Base-by-base conservation (phyloP, 2,113 vertebrate species). In the Crypturellus undulatus region DNA sequence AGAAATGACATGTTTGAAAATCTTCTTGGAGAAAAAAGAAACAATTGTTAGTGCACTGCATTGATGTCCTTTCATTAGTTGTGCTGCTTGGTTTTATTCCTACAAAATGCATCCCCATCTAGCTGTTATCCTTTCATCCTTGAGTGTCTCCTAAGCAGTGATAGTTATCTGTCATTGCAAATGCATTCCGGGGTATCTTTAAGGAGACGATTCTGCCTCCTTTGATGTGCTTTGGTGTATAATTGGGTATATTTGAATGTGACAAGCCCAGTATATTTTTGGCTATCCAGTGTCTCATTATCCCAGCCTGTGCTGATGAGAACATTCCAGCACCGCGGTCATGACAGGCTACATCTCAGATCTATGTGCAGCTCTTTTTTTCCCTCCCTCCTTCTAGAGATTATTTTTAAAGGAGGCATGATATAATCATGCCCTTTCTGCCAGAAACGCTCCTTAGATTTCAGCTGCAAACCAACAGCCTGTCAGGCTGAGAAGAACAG, bases 401-500 rank as follows among this genome's bases (percentile, higher is more conserved):
- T 78, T 84, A 68, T 54, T 63, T 95, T 94, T 81, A 45, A 87
- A 78, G 72, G 70, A 89, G 49, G 62, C 49, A 52, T 68, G 56
- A 85, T 87, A 88, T 84, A 82, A 45, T 54, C 51, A 32, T 88
- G 65, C 62, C 45, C 45, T 81, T 58, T 36, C 43, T 88, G 87
- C 67, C 82, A 93, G 88, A 45, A 93, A 34, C 64, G 51, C 38
- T 43, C 79, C 77, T 56, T 86, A 32, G 38, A 38, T 93, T 96
- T 94, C 64, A 90, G 47, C 77, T 94, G 82, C 47, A 93, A 96
- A 80, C 80, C 83, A 92, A 91, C 85, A 89, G 87, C 64, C 70
- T 94, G 83, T 95, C 95, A 94, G 45, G 56, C 85, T 49, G 42
- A 58, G 91, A 77, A 78, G 93, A 93, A 88, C 93, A 79, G 84